These are phyloP conservation scores for Rhabdornis inornatus DNA, from an alignment of 2,113 vertebrate species.

Conservation along the genomic window DNA sequence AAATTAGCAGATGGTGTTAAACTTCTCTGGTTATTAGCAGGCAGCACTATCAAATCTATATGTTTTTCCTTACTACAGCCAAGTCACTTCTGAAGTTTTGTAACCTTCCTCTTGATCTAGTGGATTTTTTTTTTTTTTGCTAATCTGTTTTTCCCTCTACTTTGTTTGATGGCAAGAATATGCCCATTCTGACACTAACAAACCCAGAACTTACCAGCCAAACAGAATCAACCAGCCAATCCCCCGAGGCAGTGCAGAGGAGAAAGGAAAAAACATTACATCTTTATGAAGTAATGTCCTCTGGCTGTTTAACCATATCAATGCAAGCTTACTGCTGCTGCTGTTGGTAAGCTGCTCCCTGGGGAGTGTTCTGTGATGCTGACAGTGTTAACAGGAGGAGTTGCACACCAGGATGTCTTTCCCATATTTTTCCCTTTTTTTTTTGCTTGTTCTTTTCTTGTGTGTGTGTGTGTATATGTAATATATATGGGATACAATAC, in stretches of 20 bases:
- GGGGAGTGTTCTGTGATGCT: not conserved
- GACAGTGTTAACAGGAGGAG: not conserved
- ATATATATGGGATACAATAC: not conserved
- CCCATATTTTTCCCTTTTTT: not conserved
- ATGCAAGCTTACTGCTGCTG: not conserved
- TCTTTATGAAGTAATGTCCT: not conserved
- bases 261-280: not conserved
- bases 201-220: not conserved
- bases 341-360: not conserved
- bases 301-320: not conserved
- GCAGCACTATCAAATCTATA: not conserved
- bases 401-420: not conserved
- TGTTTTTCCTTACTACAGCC: not conserved
- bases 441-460: not conserved
- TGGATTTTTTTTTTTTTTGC: not conserved
- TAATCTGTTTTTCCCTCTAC: not conserved
- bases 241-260: not conserved
- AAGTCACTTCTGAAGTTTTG: not conserved
- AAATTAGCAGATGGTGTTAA: slow-evolving; percentile 43
- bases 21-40: slow-evolving; percentile 8
- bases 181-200: not conserved
- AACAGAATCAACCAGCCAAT: not conserved
- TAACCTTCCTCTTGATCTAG: not conserved
- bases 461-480: too few relatives aligned
- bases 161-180: not conserved